Evolutionary conservation across 2,888 invertebrate species (phyloP), one percentile per base, ranked within the genome.

Genomic region (Lagria hirta): DNA sequence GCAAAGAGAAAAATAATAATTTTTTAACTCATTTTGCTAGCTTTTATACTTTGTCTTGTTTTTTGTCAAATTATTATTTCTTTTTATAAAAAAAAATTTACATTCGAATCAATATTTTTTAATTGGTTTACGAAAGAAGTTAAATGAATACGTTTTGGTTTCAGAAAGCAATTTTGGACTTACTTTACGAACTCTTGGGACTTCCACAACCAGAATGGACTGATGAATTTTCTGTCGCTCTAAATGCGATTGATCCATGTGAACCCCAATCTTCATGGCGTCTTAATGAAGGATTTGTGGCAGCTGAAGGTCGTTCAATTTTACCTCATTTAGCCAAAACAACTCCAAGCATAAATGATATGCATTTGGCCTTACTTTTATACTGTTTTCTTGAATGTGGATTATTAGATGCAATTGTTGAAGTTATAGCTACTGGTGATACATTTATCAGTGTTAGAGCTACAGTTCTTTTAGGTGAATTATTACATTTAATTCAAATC

Each of bases 201-300:
- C 74, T 96, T 52, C 87, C 88, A 24, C 82, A 91, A 66, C 94
- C 94, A 0, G 86, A 86, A 61, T 95, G 93, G 93, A 92, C 93
- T 1, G 92, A 92, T 61, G 93, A 96, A 70, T 86, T 94, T 58
- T 84, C 86, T 26, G 86, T 89, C 21, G 95, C 95, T 1, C 72
- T 96, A 51, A 83, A 86, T 52, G 90, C 91, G 22, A 84, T 93
- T 47, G 92, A 95, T 79, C 91, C 92, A 2, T 86, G 88, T 13
- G 85, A 85, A 67, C 84, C 84, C 58, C 83, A 83, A 69, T 89
- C 93, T 52, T 79, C 84, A 1, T 97, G 95, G 94, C 81, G 88
- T 57, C 73, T 97, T 14, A 85, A 84, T 58, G 94, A 95, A 69
- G 96, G 94, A 18, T 97, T 97, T 68, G 88, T 97, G n/a, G 92